Evolutionary conservation across 53 echinoderm and acorn worm genomes (phyloP), one percentile per base, ranked within the genome.

Genomic region (Actinopyga echinites): DNA sequence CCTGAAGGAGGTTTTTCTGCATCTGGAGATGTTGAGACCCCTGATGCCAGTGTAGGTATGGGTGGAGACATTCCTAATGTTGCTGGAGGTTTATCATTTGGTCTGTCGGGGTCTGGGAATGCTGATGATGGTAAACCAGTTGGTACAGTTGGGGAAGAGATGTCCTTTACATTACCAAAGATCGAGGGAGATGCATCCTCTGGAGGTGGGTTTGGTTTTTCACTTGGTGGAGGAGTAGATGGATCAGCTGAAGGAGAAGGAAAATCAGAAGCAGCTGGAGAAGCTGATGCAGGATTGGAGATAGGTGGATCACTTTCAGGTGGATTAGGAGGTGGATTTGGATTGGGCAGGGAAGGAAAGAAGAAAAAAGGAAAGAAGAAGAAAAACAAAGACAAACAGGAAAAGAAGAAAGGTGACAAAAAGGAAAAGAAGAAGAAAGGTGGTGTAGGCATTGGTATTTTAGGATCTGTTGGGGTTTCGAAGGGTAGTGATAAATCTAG

Each of bases 361-460:
- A 83, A 88, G 52, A 75, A 75, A 65, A 83, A 88, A 28, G 84
- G 64, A 54, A 52, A 24, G 13, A 52, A 65, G 20, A 85, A 85
- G 44, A 85, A 85, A 61, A 34, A 60, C 6, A 82, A 56, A 19
- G 75, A 75, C 40, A 53, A 53, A 23, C 35, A 22, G 11, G 37
- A 23, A 37, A 35, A 22, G 49, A 22, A 30, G n/a, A 53, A 55
- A 56, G n/a, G 20, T 11, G 52, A 28, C 1, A n/a, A 29, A 30
- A 30, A 55, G 62, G n/a, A 40, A 23, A 29, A 59, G n/a, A 80
- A 59, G 38, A 28, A 57, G 37, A 61, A 42, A 36, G 25, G 42
- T 3, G 17, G 17, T 20, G 32, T 35, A 69, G 69, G 33, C 8
- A 33, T 28, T 69, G 33, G 13, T 29, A 62, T 62, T 29, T 26